phyloP scores from a whole-genome alignment of 2,888 invertebrate species.

The Dynastes hyllus region DNA sequence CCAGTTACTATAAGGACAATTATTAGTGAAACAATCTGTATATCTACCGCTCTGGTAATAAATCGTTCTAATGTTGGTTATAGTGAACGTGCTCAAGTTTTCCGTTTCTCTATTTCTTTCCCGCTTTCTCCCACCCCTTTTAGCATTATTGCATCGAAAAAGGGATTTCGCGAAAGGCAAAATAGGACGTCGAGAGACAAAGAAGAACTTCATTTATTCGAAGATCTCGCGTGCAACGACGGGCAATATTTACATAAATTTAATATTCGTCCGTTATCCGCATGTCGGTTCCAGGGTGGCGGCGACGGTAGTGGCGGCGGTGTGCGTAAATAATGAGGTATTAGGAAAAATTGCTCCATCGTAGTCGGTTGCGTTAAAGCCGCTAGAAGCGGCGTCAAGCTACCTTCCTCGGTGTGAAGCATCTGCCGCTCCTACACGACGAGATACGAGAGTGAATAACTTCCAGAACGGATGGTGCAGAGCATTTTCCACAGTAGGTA shows the following conservation, averaged over 20 bases:
- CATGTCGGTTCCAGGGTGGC: not conserved
- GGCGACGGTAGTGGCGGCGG: slow-evolving; percentile 3
- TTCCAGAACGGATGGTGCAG: not conserved
- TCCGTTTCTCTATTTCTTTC: not conserved
- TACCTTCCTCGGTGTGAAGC: not conserved
- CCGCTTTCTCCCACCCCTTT: not conserved
- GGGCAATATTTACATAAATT: slow-evolving; percentile 32
- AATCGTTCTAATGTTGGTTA: not conserved
- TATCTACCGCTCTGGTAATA: not conserved
- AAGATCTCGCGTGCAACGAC: not conserved
- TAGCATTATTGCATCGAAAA: not conserved
- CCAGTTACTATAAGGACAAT: too few relatives aligned
- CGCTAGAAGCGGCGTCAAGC: not conserved
- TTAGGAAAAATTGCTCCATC: slow-evolving; percentile 17
- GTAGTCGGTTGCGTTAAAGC: not conserved
- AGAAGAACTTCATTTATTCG: slow-evolving; percentile 10
- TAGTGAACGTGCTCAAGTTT: not conserved
- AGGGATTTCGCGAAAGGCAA: not conserved
- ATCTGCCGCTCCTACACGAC: not conserved
- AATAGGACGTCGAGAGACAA: not conserved
- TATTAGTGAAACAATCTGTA: too few relatives aligned
- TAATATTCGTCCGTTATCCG: slow-evolving; percentile 36
- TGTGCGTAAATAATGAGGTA: slow-evolving; percentile 29
- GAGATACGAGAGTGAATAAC: not conserved
- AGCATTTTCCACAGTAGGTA: too few relatives aligned